Evolutionary conservation across 1,140 invertebrate species (phyloP), one percentile per base, ranked within the genome.

Genomic region (Aphelinus atriplicis): DNA sequence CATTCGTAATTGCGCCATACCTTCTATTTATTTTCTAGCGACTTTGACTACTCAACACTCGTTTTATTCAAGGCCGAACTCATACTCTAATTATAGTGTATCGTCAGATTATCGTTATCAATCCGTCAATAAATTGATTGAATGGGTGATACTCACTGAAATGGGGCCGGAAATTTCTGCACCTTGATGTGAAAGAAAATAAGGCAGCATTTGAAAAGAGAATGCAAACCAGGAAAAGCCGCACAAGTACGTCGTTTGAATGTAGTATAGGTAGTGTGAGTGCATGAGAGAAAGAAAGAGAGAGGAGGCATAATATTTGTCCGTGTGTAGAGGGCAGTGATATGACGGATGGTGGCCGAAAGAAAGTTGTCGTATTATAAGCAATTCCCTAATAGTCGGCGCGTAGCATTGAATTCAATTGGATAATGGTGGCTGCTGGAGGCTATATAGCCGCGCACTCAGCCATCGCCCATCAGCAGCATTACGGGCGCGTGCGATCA

Each of bases 371-470:
- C 84, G 85, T 84, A 26, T 26, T 26, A 26, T 26, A 83, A 82
- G 83, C 84, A 88, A 88, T 88, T 88, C 83, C 85, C 84, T 87
- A 87, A 87, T 88, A 81, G 84, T 84, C 81, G 80, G 76, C 76
- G 80, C 68, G 79, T 86, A 87, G 81, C 84, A 87, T 87, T 87
- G 85, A 86, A 87, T 88, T 87, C 85, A 88, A 88, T 88, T 88
- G 86, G 87, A 87, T 87, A 87, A 88, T 86, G 80, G 81, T 79
- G 47, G 3, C 58, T 61, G 73, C 66, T 67, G 80, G 58, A 62
- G 65, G 75, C 58, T 78, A 55, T 69, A 77, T 78, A 78, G 77
- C 79, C 77, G 80, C 63, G 75, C 79, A 79, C 84, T 26, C 81
- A 81, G 82, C 75, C 81, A 80, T 81, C 83, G 82, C 83, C 80